A percentile compares a stretch with the other conserved stretches of the same genome.
Evolutionary conservation across 2,888 invertebrate genomes (phyloP).

Genomic region (Frankliniella fusca): DNA sequence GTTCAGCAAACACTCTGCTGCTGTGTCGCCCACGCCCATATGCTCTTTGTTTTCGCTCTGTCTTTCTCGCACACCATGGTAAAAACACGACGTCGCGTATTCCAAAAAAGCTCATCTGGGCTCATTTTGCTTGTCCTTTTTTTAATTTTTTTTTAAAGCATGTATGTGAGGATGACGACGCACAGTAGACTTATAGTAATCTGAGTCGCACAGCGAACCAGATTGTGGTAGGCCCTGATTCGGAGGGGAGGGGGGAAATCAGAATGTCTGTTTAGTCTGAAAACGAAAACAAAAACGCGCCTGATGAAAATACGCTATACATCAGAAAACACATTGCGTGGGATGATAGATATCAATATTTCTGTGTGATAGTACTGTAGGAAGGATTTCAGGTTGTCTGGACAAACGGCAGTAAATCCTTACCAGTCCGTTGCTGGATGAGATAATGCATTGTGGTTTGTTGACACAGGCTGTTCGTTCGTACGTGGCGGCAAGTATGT

Average conservation of each 20-base stretch:
- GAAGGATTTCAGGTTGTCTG: too few relatives aligned
- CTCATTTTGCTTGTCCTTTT: neutral
- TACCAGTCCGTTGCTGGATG: too few relatives aligned
- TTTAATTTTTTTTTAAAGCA: neutral
- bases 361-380: too few relatives aligned
- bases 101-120: neutral
- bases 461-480: neutral
- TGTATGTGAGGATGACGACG: neutral
- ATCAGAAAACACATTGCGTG: too few relatives aligned
- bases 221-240: neutral
- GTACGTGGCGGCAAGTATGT: neutral
- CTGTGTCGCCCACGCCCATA: neutral
- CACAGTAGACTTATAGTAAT: neutral
- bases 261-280: too few relatives aligned
- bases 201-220: neutral
- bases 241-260: too few relatives aligned
- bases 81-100: neutral
- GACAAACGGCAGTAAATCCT: too few relatives aligned
- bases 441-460: neutral
- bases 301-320: too few relatives aligned
- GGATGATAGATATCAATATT: too few relatives aligned
- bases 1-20: too few relatives aligned
- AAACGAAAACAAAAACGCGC: too few relatives aligned
- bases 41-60: neutral
- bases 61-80: neutral